phyloP scores from a whole-genome alignment of 2,888 invertebrate genomes.

The Parasteatoda lunata region DNA sequence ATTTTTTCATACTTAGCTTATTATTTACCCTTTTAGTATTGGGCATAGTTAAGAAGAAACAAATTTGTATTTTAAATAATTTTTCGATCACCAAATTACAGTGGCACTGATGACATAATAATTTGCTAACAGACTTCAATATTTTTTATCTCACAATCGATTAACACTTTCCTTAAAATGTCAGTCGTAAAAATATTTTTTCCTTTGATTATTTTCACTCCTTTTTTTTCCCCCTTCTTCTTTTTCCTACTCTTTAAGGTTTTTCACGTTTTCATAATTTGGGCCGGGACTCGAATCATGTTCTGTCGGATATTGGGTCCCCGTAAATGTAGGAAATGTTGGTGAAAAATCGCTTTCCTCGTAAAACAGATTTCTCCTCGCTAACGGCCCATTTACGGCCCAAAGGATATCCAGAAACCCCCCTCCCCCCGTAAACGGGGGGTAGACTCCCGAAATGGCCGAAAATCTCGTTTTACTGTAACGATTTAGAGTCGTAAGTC shows the following conservation, averaged over 20 bases:
- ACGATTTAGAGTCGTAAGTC: conserved; percentile 53
- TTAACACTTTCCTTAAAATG: neutral
- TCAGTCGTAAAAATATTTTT: neutral
- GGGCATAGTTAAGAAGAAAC: no score
- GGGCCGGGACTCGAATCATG: neutral
- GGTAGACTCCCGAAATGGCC: conserved; percentile 22
- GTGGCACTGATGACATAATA: no score
- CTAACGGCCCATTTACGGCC: conserved; percentile 56
- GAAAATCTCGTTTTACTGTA: conserved; percentile 49
- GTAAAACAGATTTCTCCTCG: conserved; percentile 46
- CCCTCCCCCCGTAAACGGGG: conserved; percentile 28
- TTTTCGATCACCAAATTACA: no score
- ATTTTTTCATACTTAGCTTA: no score
- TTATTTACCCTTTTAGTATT: no score
- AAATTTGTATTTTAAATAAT: no score
- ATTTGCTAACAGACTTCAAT: no score
- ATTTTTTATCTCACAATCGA: neutral
- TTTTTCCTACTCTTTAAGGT: conserved; percentile 3
- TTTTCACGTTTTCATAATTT: conserved; percentile 39
- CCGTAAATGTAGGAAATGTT: conserved; percentile 27
- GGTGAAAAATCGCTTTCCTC: conserved; percentile 57
- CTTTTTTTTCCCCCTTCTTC: neutral
- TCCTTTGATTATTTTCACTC: neutral
- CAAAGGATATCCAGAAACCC: neutral
- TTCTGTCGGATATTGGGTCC: neutral